phyloP scores from a whole-genome alignment of 2,797 vertebrate species.

The Hypotaenidia philippensis region DNA sequence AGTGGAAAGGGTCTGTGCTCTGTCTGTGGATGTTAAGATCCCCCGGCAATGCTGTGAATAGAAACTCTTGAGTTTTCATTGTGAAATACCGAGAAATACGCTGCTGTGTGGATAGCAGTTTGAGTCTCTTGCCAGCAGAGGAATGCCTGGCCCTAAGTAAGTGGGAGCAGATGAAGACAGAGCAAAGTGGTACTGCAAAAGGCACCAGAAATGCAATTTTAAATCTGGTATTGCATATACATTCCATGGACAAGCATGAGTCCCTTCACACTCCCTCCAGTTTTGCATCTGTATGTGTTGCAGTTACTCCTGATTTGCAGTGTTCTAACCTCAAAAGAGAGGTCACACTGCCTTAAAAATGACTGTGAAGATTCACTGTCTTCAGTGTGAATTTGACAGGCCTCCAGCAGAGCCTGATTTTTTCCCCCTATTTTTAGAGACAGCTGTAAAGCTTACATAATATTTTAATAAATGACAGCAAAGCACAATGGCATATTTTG shows the following conservation, averaged over 20 bases:
- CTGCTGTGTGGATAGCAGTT: neutral
- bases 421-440: conserved; percentile 45
- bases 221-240: accelerated
- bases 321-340: neutral
- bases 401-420: neutral
- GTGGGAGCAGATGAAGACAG: neutral
- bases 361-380: neutral
- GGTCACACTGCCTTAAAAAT: neutral
- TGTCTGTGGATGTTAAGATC: neutral
- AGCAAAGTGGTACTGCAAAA: neutral
- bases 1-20: neutral
- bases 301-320: neutral
- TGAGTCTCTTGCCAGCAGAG: neutral
- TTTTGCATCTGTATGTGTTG: neutral
- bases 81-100: neutral
- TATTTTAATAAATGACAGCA: conserved; percentile 52
- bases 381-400: conserved; percentile 18
- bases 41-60: neutral
- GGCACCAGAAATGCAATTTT: neutral
- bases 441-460: conserved; percentile 38
- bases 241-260: accelerated
- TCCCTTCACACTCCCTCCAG: neutral
- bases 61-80: neutral
- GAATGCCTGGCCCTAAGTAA: neutral
- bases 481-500: conserved; percentile 68